phyloP scores from a whole-genome alignment of 1,140 invertebrate species.

The Macrobrachium nipponense region DNA sequence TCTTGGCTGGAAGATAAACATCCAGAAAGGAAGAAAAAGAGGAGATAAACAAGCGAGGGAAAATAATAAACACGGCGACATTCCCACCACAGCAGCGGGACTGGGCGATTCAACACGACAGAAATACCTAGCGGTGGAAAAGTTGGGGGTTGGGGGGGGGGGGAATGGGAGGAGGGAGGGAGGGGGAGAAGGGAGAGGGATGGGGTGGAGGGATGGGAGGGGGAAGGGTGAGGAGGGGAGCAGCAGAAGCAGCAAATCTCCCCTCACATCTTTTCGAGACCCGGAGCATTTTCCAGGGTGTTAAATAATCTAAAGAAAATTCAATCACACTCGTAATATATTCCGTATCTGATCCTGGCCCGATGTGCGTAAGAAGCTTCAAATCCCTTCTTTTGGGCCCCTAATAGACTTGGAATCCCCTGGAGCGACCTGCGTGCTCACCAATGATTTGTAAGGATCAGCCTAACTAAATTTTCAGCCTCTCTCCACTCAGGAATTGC shows the following conservation, averaged over 20 bases:
- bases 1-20: too few relatives aligned
- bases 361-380: slow-evolving; percentile 40
- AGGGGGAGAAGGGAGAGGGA: background rate
- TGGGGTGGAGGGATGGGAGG: too few relatives aligned
- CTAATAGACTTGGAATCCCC: slow-evolving; percentile 49
- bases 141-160: background rate
- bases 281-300: slow-evolving; percentile 22
- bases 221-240: background rate
- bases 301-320: slow-evolving; percentile 44
- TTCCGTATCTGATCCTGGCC: slow-evolving; percentile 24
- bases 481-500: slow-evolving; percentile 2
- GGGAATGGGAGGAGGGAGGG: background rate
- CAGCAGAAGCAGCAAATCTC: slow-evolving; percentile 1
- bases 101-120: background rate
- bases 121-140: background rate
- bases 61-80: too few relatives aligned
- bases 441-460: slow-evolving; percentile 45
- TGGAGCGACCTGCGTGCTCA: slow-evolving; percentile 28
- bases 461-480: slow-evolving; percentile 28
- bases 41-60: too few relatives aligned
- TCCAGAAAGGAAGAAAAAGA: too few relatives aligned
- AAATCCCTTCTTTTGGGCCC: slow-evolving; percentile 30
- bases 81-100: too few relatives aligned
- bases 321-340: slow-evolving; percentile 47
- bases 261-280: slow-evolving; percentile 10